A percentile compares a stretch with the other conserved stretches of the same genome.
Evolutionary conservation across 2,888 invertebrate species (phyloP).

Genomic region (Tenodera sinensis): DNA sequence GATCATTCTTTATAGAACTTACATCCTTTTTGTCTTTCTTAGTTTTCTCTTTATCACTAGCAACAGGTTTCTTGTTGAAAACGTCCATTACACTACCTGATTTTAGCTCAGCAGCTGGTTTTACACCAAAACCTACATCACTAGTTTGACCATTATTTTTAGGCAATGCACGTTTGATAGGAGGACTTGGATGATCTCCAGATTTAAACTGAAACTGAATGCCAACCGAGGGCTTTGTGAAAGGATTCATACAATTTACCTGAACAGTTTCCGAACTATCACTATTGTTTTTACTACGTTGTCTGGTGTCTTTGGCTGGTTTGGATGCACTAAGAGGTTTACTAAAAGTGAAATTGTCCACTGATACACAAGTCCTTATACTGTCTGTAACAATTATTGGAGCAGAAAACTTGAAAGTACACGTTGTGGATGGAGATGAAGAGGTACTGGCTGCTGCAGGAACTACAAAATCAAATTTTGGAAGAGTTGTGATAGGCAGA

Average conservation of each 20-base stretch:
- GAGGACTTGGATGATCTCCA: background rate
- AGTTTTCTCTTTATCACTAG: background rate
- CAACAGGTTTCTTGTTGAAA: conserved; percentile 36
- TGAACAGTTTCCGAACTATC: conserved; percentile 38
- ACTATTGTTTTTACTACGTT: background rate
- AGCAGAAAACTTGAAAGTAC: conserved; percentile 47
- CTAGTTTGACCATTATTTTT: background rate
- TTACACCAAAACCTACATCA: conserved; percentile 34
- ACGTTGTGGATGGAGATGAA: background rate
- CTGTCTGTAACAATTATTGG: conserved; percentile 49
- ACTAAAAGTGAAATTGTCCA: conserved; percentile 26
- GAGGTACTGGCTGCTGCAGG: conserved; percentile 32
- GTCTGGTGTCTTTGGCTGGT: conserved; percentile 29
- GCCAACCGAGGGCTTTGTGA: background rate
- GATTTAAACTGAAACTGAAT: conserved; percentile 3
- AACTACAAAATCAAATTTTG: conserved; percentile 51
- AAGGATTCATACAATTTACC: background rate
- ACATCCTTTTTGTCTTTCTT: background rate
- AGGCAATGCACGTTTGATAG: background rate
- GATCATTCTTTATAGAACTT: background rate
- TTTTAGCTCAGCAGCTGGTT: conserved; percentile 40
- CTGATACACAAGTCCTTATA: conserved; percentile 12
- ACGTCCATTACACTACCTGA: conserved; percentile 48
- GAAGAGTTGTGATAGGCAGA: conserved; percentile 55
- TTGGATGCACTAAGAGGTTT: conserved; percentile 41